Evolutionary conservation across 2,113 vertebrate species (phyloP), one percentile per base, ranked within the genome.

Genomic region (Glareola pratincola): DNA sequence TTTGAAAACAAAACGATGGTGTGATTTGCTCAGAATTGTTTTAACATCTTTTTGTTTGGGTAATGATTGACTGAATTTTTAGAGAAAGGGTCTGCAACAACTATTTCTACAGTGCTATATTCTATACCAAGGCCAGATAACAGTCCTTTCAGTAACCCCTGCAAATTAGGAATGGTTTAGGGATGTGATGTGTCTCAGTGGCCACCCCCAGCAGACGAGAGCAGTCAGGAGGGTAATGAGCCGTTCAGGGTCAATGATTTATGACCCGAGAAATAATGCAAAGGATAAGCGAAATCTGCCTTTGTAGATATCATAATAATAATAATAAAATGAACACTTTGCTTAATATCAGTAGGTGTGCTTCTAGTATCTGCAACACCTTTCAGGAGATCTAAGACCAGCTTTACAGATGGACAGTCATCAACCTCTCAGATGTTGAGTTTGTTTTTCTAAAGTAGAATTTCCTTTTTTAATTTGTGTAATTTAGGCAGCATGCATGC

Each of bases 141-240:
- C 37, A 88, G 16, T 13, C 67, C 43, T 0, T 45, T 27, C 60
- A 59, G 51, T 64, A 83, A 68, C 66, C 32, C 57, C 43, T 79
- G 81, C 48, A 75, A 64, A 93, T 56, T n/a, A 66, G 21, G 29
- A 6, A 39, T 69, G 59, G 85, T 82, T 47, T 19, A 69, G 81
- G 84, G 71, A 32, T 73, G 41, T 26, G 78, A 7, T 0, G 0
- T 76, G 63, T 72, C 63, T 74, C 76, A 18, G 18, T 0, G 1
- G 60, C 39, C 29, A 47, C 26, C 34, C 34, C 12, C 83, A 66
- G 63, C 54, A 45, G 45, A 73, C n/a, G 54, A 88, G 36, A 76
- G 67, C 54, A 85, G 59, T 57, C 41, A 50, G 78, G 41, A 60
- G 62, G 62, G 45, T 14, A 85, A 30, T 36, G 57, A 80, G 22